phyloP scores from a whole-genome alignment of 2,113 vertebrate species.

The Mastomys coucha region DNA sequence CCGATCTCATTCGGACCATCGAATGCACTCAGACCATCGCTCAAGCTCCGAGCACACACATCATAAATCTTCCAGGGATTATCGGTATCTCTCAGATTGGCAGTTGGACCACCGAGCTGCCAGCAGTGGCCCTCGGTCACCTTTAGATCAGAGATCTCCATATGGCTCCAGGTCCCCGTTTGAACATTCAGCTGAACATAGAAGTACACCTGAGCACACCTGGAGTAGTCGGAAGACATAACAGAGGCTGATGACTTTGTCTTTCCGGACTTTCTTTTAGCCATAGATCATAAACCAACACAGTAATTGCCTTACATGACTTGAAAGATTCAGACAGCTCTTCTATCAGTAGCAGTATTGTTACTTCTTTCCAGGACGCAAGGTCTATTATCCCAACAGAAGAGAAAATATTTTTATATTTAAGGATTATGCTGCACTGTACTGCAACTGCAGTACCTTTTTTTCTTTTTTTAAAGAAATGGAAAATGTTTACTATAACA shows the following conservation, averaged over 20 bases:
- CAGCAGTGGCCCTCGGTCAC: slow-evolving; percentile 93
- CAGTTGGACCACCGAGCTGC: slow-evolving; percentile 94
- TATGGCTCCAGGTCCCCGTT: slow-evolving; percentile 96
- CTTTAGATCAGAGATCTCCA: slow-evolving; percentile 95
- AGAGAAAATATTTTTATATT: slow-evolving; percentile 99
- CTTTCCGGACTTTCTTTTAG: slow-evolving; percentile 89
- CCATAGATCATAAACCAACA: slow-evolving; percentile 95
- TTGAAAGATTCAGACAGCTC: slow-evolving; percentile 92
- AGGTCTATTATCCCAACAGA: slow-evolving; percentile 91
- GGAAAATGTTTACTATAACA: slow-evolving; percentile 94
- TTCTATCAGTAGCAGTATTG: slow-evolving; percentile 92
- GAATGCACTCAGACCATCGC: slow-evolving; percentile 90
- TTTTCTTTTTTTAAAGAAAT: slow-evolving; percentile 95
- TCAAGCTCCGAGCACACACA: slow-evolving; percentile 90
- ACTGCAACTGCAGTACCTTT: slow-evolving; percentile 92
- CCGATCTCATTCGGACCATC: slow-evolving; percentile 91
- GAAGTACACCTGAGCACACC: slow-evolving; percentile 97
- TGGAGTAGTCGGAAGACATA: slow-evolving; percentile 99
- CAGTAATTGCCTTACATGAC: slow-evolving; percentile 98
- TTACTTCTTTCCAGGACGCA: slow-evolving; percentile 92
- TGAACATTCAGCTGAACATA: slow-evolving; percentile 97
- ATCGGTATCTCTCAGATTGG: slow-evolving; percentile 98
- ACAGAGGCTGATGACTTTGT: slow-evolving; percentile 86
- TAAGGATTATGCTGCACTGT: slow-evolving; percentile 95
- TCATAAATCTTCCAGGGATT: slow-evolving; percentile 93